Evolutionary conservation across 2,888 invertebrate species (phyloP), one percentile per base, ranked within the genome.

Genomic region (Cyrtodaria siliqua): DNA sequence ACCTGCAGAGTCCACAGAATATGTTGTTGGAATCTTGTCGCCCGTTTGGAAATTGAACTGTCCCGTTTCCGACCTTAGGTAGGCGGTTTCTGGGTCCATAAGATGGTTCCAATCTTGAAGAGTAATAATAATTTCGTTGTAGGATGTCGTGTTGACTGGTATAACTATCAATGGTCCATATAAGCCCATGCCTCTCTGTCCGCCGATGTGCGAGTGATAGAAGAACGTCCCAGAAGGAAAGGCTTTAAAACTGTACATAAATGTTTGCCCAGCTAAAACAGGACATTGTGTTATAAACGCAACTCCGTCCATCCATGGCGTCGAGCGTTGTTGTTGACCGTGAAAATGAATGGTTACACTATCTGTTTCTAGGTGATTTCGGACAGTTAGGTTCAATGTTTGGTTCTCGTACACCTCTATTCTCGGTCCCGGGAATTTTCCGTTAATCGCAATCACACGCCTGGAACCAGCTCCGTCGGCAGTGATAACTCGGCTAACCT

Each of bases 271-370:
- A 4, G 87, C 85, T 0, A 70, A 59, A 20, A 88, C 84, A 2
- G 89, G 87, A 61, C 89, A 89, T 61, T 89, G 89, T 14, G 87
- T 83, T 27, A 89, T 64, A 27, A 64, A 82, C 0, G 86, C 78
- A 0, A 84, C 86, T 0, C 89, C 89, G 68, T 89, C 89, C 77
- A 85, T 84, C 79, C 79, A 87, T 0, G 84, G 79, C 1, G 84
- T 83, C 14, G 69, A 71, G 20, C 38, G 60, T 61, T 87, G 86
- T n/a, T 79, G 78, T 2, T 87, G 55, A 2, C 89, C 89, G 49
- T 89, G 89, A 71, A 84, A 86, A 56, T 89, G 89, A 12, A 89
- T 66, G 0, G 87, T 79, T 0, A 76, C 57, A 40, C 68, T 81
- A 23, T 87, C 86, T 6, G 83, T 80, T 38, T 76, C 75, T 23